Evolutionary conservation across 2,797 vertebrate species (phyloP).

Genomic region (Sphenodon punctatus): DNA sequence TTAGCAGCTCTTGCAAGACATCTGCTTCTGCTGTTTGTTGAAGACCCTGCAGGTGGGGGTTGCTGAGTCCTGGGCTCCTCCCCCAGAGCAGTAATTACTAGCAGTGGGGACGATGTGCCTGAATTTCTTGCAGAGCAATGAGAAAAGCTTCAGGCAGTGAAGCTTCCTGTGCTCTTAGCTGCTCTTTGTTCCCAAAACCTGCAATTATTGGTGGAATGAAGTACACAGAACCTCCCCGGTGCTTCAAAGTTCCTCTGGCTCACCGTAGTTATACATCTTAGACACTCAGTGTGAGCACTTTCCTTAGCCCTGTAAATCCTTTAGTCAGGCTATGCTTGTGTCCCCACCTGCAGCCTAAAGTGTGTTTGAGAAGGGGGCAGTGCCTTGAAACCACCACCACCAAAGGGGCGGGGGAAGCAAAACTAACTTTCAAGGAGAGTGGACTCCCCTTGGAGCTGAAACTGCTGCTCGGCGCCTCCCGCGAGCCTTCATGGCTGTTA

Average conservation of each 20-base stretch:
- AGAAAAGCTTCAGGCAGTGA: background rate
- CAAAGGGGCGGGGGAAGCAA: background rate
- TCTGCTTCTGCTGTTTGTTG: background rate
- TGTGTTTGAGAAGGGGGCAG: background rate
- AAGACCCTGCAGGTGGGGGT: background rate
- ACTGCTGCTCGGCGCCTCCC: background rate
- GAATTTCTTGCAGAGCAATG: background rate
- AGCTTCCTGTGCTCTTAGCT: background rate
- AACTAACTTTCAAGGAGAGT: background rate
- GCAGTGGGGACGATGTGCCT: background rate
- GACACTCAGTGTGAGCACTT: background rate
- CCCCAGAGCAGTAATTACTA: background rate
- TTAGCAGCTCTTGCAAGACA: background rate
- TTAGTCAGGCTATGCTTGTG: background rate
- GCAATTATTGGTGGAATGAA: background rate
- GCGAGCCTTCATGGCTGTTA: background rate
- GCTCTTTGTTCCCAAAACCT: background rate
- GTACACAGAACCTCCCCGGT: slow-evolving; percentile 14
- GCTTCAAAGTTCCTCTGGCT: slow-evolving; percentile 62
- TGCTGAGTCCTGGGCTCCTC: background rate
- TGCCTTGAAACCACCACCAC: too few species aligned
- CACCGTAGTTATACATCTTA: background rate
- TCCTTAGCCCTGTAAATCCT: background rate
- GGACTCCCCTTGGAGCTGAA: background rate
- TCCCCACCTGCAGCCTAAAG: background rate